These are phyloP conservation scores for Neodiprion fabricii DNA, from an alignment of 1,140 invertebrate genomes.

Conservation along the genomic window DNA sequence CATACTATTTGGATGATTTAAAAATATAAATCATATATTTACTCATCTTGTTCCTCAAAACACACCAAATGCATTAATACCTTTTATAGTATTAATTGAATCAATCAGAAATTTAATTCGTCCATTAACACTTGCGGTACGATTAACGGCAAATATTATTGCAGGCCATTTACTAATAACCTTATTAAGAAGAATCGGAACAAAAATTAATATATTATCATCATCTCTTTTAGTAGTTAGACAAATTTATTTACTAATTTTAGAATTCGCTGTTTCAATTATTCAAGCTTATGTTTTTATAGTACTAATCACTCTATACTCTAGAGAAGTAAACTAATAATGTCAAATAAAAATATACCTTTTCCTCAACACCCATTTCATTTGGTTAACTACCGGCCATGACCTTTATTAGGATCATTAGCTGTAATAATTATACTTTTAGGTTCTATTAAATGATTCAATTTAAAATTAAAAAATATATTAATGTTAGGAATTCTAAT, in stretches of 20 bases:
- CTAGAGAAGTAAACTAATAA: constrained; percentile 59
- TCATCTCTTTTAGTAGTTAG: too few relatives aligned
- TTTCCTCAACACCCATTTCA: constrained; percentile 53
- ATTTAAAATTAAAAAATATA: too few relatives aligned
- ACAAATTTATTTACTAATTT: too few relatives aligned
- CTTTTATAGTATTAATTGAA: constrained; percentile 60
- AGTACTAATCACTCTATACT: constrained; percentile 60
- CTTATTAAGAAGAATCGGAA: too few relatives aligned
- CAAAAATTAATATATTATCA: too few relatives aligned
- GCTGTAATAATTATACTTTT: constrained; percentile 54
- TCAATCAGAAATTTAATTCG: constrained; percentile 65
- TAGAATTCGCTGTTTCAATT: constrained; percentile 38
- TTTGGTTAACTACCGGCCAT: constrained; percentile 65
- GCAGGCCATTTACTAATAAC: constrained; percentile 48
- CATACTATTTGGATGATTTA: too few relatives aligned
- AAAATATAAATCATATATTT: too few relatives aligned
- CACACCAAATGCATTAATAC: too few relatives aligned
- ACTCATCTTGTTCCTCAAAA: constrained; percentile 34
- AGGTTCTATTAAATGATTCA: constrained; percentile 19
- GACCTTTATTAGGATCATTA: constrained; percentile 60
- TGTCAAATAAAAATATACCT: constrained; percentile 38
- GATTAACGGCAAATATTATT: constrained; percentile 70
- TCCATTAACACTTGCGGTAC: constrained; percentile 66
- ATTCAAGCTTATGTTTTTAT: constrained; percentile 67
- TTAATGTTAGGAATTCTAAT: too few relatives aligned